These are phyloP conservation scores for Schizopygopsis pylzovi DNA, from an alignment of 2,797 vertebrate genomes.

Conservation along the genomic window DNA sequence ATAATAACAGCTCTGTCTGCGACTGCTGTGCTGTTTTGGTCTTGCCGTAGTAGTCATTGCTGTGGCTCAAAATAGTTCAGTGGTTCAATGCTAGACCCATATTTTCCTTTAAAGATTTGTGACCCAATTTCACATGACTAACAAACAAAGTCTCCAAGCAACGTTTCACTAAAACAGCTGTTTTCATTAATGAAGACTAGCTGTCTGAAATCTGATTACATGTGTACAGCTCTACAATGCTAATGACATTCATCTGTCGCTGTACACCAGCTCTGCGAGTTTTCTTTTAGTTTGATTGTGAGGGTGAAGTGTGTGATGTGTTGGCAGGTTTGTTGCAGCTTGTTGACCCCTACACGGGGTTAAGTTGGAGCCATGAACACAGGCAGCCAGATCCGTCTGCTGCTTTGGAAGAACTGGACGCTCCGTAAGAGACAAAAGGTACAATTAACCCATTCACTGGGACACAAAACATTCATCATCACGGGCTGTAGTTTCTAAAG, in stretches of 20 bases:
- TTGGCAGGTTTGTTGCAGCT: slow-evolving; percentile 59
- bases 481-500: slow-evolving; percentile 8
- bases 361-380: slow-evolving; percentile 81
- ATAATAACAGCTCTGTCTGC: slow-evolving; percentile 57
- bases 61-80: slow-evolving; percentile 34
- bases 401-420: slow-evolving; percentile 99
- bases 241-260: background rate
- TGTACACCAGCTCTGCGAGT: background rate
- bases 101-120: slow-evolving; percentile 37
- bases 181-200: background rate
- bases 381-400: slow-evolving; percentile 83
- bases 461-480: slow-evolving; percentile 34
- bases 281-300: background rate
- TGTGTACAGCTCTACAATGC: background rate
- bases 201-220: slow-evolving; percentile 23
- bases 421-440: slow-evolving; percentile 95
- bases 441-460: slow-evolving; percentile 26
- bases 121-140: slow-evolving; percentile 14
- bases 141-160: background rate
- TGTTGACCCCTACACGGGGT: slow-evolving; percentile 68
- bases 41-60: slow-evolving; percentile 16
- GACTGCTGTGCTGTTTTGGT: slow-evolving; percentile 30
- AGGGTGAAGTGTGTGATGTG: slow-evolving; percentile 7
- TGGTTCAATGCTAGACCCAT: slow-evolving; percentile 27
- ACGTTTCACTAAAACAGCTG: background rate